Evolutionary conservation across 2,797 vertebrate genomes (phyloP).

Genomic region (Anomalospiza imberbis): DNA sequence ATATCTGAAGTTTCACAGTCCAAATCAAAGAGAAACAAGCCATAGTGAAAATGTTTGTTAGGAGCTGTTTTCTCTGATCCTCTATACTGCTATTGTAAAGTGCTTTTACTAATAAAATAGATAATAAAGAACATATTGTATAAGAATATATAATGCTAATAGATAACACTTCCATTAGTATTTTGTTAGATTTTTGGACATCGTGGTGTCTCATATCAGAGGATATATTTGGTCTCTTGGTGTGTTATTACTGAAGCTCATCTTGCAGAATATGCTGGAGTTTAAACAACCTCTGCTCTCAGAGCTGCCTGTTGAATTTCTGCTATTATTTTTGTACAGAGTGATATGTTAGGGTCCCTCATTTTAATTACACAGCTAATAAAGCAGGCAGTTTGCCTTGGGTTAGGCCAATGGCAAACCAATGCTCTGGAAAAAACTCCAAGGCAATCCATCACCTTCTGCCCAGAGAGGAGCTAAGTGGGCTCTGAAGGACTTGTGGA

Average conservation of each 20-base stretch:
- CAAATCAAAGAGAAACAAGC: neutral
- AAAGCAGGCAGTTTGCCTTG: neutral
- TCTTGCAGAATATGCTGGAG: neutral
- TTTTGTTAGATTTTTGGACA: neutral
- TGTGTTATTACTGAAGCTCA: neutral
- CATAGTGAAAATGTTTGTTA: neutral
- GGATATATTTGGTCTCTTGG: neutral
- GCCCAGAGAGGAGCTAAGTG: neutral
- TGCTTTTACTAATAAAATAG: neutral
- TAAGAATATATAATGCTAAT: neutral
- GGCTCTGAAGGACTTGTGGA: neutral
- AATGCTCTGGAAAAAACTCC: neutral
- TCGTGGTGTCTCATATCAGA: neutral
- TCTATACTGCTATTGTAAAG: neutral
- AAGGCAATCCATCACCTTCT: neutral
- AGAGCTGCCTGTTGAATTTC: neutral
- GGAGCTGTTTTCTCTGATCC: neutral
- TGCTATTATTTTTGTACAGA: neutral
- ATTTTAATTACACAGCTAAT: neutral
- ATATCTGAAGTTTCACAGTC: neutral
- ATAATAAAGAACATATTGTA: neutral
- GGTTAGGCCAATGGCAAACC: neutral
- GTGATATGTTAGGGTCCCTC: neutral
- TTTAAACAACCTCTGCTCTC: neutral
- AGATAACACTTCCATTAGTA: neutral